Base-by-base conservation (phyloP, 2,113 vertebrate genomes). In the Silurus asotus region DNA sequence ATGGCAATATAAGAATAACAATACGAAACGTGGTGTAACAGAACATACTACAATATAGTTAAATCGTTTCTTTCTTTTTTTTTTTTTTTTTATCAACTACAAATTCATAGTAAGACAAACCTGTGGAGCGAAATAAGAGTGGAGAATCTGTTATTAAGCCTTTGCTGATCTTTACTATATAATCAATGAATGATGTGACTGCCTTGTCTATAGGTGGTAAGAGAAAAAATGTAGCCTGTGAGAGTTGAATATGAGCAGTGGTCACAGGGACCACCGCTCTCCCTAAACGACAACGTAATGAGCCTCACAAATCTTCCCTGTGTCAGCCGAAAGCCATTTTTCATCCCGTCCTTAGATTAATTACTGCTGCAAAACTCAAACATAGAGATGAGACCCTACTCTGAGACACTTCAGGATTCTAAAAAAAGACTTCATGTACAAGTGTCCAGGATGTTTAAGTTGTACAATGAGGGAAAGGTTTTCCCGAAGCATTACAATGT, bases 291-390 rank as follows among this genome's bases (percentile, higher is more conserved):
- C 84, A 75, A 56, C 51, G 23, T 87, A 89, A 89, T 86, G 88
- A 89, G 86, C 80, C 86, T 85, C 83, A 87, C 88, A 81, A 89
- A 89, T 89, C 88, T 88, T 88, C 49, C 37, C 49, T 64, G 62
- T 70, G 82, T 86, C 62, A 84, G 23, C 51, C 65, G 51, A 20
- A 61, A 37, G 25, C 59, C 74, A 79, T 84, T 87, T 87, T 86
- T 89, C 82, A 87, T 83, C n/a, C 10, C 19, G 25, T n/a, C n/a
- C 84, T 5, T 49, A 89, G 86, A 87, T 88, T 83, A 84, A 86
- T 86, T 75, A 86, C 87, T 64, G 45, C 86, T 28, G 86, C 79
- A 83, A 53, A 56, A 64, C 79, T 80, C 55, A 48, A 28, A 86
- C 14, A 9, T 58, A 64, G 65, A 74, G 88, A 84, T 80, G 79